These are phyloP conservation scores for Archips crataeganus DNA, from an alignment of 2,888 invertebrate species.

Conservation along the genomic window DNA sequence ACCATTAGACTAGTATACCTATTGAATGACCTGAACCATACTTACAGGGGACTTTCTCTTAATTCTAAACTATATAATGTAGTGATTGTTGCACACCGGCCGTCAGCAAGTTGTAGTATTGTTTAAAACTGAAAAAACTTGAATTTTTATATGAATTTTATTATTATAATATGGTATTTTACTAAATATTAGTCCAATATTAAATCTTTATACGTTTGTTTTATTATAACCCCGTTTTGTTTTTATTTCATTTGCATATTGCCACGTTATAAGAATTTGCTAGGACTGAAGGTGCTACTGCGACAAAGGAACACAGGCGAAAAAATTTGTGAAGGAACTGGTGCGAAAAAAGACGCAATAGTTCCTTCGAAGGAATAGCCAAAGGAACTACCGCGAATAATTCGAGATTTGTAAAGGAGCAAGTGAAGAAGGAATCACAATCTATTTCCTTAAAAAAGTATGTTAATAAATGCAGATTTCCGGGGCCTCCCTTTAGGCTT, in stretches of 20 bases:
- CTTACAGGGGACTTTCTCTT: slow-evolving; percentile 9
- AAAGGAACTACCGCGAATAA: no score
- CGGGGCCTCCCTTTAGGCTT: no score
- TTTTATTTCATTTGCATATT: slow-evolving; percentile 1
- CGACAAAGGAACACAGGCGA: no score
- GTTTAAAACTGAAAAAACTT: slow-evolving; percentile 82
- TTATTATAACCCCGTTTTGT: slow-evolving; percentile 60
- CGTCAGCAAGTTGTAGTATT: slow-evolving; percentile 61
- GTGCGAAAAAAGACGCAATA: no score
- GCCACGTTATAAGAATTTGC: neutral
- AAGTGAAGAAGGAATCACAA: no score
- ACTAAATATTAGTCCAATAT: slow-evolving; percentile 85
- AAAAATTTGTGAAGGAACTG: no score
- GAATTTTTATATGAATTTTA: slow-evolving; percentile 85
- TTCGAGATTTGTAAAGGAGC: no score
- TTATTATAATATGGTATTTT: slow-evolving; percentile 85
- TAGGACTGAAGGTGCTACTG: no score
- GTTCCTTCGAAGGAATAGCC: no score
- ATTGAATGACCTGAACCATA: neutral
- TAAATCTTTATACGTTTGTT: slow-evolving; percentile 78
- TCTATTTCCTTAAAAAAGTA: no score
- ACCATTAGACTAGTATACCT: slow-evolving; percentile 5
- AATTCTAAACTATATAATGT: slow-evolving; percentile 38
- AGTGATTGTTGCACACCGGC: slow-evolving; percentile 46
- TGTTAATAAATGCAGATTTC: no score